Base-by-base conservation (phyloP, 2,113 vertebrate genomes). In the Neolamprologus ventralis region DNA sequence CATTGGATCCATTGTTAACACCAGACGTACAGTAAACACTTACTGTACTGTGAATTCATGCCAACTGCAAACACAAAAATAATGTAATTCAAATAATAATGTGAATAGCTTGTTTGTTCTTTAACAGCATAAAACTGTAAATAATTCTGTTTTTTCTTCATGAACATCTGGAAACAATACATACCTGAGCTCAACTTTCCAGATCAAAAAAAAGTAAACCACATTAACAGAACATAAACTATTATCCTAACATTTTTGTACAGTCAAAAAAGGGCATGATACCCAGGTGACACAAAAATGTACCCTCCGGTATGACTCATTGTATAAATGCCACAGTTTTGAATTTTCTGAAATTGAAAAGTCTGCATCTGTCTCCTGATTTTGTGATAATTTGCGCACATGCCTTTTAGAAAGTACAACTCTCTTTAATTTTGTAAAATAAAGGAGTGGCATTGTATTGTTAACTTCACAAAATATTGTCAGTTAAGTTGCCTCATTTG, bases 401-500 rank as follows among this genome's bases (percentile, higher is more conserved):
- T 45, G 13, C 4, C 37, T 45, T 45, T 73, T 16, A 73, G 68
- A 45, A 45, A 26, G 40, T 17, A 47, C 3, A 23, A 9, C 3
- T 9, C 63, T n/a, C 33, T 26, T 80, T 55, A 75, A 79, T 88
- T 82, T 81, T 40, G 57, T 23, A 4, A 89, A 81, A 86, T 21
- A 86, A 54, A 88, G 19, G 19, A 26, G 23, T 16, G 11, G 23
- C 11, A 45, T 42, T 40, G 37, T 80, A 11, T 10, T 37, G 31
- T 49, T 49, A 21, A 21, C 28, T 84, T 12, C 33, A 28, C 84
- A 19, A 85, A 90, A 90, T 81, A 55, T 80, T 91, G 93, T 91
- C 4, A 54, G 60, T 94, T 85, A 78, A 94, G 85, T 92, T 92
- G 88, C 85, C 91, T 93, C 92, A 90, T 90, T 91, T 87, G 73